Conservation (phyloP, 1,140 invertebrate genomes). For the Lordiphosa collinella region DNA sequence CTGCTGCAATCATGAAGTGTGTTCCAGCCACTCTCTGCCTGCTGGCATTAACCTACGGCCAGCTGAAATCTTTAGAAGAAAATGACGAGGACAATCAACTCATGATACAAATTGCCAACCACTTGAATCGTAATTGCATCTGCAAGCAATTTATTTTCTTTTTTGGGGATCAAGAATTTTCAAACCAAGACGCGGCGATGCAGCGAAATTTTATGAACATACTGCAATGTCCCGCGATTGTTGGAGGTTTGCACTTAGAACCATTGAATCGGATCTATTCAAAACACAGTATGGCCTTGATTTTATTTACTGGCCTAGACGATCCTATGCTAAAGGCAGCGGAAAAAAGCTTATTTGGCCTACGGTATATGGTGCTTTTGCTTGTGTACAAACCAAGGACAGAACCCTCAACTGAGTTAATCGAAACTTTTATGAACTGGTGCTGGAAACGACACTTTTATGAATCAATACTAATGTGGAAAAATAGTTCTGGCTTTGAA, state of each 20-base stretch:
- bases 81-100: not conserved
- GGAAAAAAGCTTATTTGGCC: too few relatives aligned
- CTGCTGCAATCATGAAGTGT: too few relatives aligned
- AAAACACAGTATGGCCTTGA: too few relatives aligned
- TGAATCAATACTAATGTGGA: not conserved
- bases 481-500: not conserved
- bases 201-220: slow-evolving; percentile 6
- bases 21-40: too few relatives aligned
- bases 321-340: too few relatives aligned
- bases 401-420: not conserved
- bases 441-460: too few relatives aligned
- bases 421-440: slow-evolving; percentile 2
- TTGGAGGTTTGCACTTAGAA: too few relatives aligned
- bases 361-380: too few relatives aligned
- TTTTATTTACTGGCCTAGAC: too few relatives aligned
- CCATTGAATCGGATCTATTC: too few relatives aligned
- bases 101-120: not conserved
- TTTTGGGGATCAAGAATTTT: not conserved
- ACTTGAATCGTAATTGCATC: accelerated
- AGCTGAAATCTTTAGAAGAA: not conserved
- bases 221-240: too few relatives aligned
- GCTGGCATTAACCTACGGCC: not conserved
- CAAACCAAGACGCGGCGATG: not conserved
- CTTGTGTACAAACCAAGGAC: not conserved
- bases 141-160: not conserved